These are phyloP conservation scores for Sphaerophoria taeniata DNA, from an alignment of 2,888 invertebrate species.

Conservation along the genomic window DNA sequence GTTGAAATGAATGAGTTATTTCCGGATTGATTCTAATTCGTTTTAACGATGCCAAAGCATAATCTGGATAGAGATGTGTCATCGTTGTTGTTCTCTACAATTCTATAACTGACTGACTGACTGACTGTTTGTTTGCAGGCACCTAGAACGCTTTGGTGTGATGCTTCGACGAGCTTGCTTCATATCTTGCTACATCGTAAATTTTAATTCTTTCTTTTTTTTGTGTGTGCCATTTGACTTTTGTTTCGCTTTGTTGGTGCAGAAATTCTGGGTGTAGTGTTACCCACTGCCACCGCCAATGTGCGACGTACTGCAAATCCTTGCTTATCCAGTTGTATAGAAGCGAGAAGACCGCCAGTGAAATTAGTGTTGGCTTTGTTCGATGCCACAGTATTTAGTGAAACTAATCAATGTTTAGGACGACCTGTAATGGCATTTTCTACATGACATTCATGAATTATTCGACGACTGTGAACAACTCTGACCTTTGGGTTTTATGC, in stretches of 20 bases:
- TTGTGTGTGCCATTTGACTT: constrained; percentile 28
- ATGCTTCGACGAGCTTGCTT: background rate
- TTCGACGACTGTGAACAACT: constrained; percentile 8
- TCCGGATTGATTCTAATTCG: constrained; percentile 74
- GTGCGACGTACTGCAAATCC: background rate
- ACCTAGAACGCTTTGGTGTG: background rate
- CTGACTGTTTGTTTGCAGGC: background rate
- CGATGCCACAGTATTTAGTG: constrained; percentile 16
- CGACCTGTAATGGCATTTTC: constrained; percentile 40
- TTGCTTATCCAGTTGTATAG: background rate
- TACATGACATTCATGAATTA: constrained; percentile 31
- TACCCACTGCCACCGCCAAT: background rate
- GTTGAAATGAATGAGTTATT: constrained; percentile 74
- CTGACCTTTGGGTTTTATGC: background rate
- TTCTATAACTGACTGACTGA: no score
- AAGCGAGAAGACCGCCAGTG: background rate
- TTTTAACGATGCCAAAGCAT: constrained; percentile 67
- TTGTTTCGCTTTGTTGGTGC: constrained; percentile 39
- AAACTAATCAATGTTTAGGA: constrained; percentile 45
- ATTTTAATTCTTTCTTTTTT: constrained; percentile 52
- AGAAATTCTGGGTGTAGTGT: constrained; percentile 9
- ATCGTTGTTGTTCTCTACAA: background rate
- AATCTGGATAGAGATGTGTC: constrained; percentile 25
- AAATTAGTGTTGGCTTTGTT: background rate
- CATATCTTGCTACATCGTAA: constrained; percentile 15